Base-by-base conservation (phyloP, 2,888 invertebrate species). In the Cerastis leucographa region DNA sequence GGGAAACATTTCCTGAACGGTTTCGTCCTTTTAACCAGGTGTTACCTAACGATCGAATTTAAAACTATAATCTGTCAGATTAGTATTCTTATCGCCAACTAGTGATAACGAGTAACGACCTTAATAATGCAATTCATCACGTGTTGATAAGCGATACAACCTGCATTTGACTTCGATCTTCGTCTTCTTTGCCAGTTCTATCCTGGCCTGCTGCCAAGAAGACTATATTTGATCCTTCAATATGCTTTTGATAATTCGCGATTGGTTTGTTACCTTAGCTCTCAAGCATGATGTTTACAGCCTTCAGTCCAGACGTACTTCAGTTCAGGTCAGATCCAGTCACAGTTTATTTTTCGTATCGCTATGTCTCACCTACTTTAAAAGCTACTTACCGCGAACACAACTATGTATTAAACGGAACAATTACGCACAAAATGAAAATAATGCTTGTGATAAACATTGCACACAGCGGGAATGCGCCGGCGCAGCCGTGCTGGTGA, bases 401-500 rank as follows among this genome's bases (percentile, higher is more conserved):
- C 44, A 74, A 51, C 51, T 67, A 67, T 62, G 61, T 67, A 76
- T 56, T 70, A 71, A 78, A 71, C 68, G 69, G 62, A 75, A 80
- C 68, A 77, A 77, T 76, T 74, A 85, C 76, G 46, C 46, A 76
- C 19, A 80, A 76, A 79, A 68, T 74, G 65, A 72, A 78, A 79
- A 85, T 80, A 76, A 81, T 79, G 79, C 77, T 78, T 77, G 72
- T 81, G 85, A 80, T 86, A 75, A 84, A 85, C 85, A 81, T 78
- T 87, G 83, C 81, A 83, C 74, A 76, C 79, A 78, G 76, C 79
- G 80, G 81, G 81, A 76, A 84, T 82, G 87, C 80, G 80, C 81
- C 77, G 68, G 80, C 64, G 76, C 78, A 65, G 85, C 68, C 72
- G 61, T 64, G n/a, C n/a, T n/a, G 54, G 72, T 67, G 62, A 9